phyloP scores from a whole-genome alignment of 2,888 invertebrate species.

The Aelia acuminata region DNA sequence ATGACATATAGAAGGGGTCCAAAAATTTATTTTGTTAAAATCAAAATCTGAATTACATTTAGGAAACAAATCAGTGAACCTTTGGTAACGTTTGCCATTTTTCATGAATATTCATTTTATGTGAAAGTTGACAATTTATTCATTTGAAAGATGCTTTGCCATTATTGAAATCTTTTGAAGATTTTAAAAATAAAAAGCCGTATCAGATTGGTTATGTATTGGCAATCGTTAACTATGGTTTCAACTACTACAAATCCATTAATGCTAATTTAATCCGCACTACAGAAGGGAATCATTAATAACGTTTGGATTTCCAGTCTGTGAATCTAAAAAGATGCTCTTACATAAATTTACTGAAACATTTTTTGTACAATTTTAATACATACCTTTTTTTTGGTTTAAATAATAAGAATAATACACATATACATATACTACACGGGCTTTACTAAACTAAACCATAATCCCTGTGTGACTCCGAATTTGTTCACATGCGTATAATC shows the following conservation, averaged over 20 bases:
- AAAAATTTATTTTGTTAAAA: constrained; percentile 22
- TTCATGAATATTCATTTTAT: not conserved
- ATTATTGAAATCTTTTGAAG: not conserved
- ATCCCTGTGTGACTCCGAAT: constrained; percentile 73
- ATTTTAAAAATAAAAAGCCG: not conserved
- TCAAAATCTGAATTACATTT: constrained; percentile 44
- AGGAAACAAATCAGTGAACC: not conserved
- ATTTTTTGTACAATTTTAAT: constrained; percentile 44
- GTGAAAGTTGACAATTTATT: not conserved
- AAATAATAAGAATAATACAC: constrained; percentile 64
- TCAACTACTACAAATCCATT: not conserved
- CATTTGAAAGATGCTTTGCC: not conserved
- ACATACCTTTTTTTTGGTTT: constrained; percentile 24
- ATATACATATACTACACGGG: constrained; percentile 65
- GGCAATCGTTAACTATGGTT: constrained; percentile 46
- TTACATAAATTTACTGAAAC: constrained; percentile 50
- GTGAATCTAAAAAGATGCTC: constrained; percentile 52
- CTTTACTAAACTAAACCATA: constrained; percentile 66
- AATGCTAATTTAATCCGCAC: constrained; percentile 9
- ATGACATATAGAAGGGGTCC: constrained; percentile 48
- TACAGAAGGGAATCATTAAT: constrained; percentile 21
- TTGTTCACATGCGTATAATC: constrained; percentile 68
- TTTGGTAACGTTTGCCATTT: constrained; percentile 52
- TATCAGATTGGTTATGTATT: not conserved
- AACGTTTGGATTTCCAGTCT: constrained; percentile 29